Evolutionary conservation across 2,113 vertebrate genomes (phyloP).

Genomic region (Notiomystis cincta): DNA sequence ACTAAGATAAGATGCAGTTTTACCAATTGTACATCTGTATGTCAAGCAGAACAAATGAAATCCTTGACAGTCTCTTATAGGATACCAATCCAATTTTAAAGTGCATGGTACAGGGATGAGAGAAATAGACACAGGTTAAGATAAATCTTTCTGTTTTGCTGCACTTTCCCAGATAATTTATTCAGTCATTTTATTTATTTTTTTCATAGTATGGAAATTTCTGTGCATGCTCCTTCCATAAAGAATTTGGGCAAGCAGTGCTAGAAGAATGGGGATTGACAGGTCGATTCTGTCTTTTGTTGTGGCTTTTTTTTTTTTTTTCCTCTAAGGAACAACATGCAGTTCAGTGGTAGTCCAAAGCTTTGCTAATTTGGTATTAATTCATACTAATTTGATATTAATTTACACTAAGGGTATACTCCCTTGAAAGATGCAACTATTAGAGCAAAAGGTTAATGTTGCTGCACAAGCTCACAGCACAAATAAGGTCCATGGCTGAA

Average conservation of each 20-base stretch:
- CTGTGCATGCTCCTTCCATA: neutral
- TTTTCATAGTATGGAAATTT: neutral
- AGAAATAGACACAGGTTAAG: constrained; percentile 23
- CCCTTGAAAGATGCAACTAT: neutral
- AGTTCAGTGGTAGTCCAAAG: neutral
- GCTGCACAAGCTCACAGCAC: neutral
- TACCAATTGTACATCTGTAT: constrained; percentile 52
- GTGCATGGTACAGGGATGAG: constrained; percentile 1
- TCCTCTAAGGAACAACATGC: neutral
- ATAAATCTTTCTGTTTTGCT: constrained; percentile 30
- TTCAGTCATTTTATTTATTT: constrained; percentile 35
- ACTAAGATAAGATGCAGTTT: constrained; percentile 63
- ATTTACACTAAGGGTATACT: neutral
- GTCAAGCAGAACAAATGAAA: constrained; percentile 67
- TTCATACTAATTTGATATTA: neutral
- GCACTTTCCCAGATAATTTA: constrained; percentile 23
- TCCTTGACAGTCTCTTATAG: constrained; percentile 54
- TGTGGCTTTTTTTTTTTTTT: neutral
- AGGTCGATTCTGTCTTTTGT: neutral
- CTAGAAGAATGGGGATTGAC: neutral
- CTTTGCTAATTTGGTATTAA: neutral
- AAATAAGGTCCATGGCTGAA: neutral
- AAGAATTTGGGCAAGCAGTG: neutral
- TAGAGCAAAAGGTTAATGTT: neutral
- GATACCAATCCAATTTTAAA: constrained; percentile 66